These are phyloP conservation scores for Apamea anceps DNA, from an alignment of 2,888 invertebrate genomes.

Conservation along the genomic window DNA sequence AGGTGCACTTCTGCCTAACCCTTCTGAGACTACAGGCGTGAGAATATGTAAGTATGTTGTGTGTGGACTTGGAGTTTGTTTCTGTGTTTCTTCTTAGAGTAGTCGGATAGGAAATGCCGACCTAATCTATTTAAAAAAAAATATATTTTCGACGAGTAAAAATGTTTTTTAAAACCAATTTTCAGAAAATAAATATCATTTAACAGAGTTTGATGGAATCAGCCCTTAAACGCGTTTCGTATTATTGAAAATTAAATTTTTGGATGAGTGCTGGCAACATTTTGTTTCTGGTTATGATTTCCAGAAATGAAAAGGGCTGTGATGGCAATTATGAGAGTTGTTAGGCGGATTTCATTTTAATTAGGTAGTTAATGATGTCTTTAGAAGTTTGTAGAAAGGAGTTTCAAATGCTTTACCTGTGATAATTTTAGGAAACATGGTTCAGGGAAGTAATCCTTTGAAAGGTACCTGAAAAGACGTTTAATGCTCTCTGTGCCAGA, in stretches of 20 bases:
- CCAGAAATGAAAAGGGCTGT: conserved; percentile 7
- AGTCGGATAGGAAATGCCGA: neutral
- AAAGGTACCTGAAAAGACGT: neutral
- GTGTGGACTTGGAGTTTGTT: neutral
- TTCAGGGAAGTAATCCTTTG: neutral
- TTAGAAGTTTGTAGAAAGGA: neutral
- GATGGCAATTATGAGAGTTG: conserved; percentile 16
- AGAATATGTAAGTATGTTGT: too few relatives aligned
- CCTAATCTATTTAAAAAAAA: neutral
- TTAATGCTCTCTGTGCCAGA: neutral
- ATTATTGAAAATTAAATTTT: conserved; percentile 47
- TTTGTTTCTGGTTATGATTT: conserved; percentile 40
- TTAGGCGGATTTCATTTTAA: conserved; percentile 43
- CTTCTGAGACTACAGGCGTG: neutral
- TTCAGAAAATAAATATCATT: neutral
- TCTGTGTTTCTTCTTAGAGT: neutral
- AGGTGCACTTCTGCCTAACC: neutral
- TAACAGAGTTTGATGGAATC: neutral
- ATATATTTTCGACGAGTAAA: too few relatives aligned
- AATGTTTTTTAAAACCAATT: neutral
- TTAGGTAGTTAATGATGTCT: conserved; percentile 29
- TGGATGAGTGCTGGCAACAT: neutral
- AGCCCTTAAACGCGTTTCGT: conserved; percentile 13
- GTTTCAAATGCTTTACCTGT: neutral
- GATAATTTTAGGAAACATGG: neutral